Base-by-base conservation (phyloP, 2,888 invertebrate genomes). In the Philereme vetulata region DNA sequence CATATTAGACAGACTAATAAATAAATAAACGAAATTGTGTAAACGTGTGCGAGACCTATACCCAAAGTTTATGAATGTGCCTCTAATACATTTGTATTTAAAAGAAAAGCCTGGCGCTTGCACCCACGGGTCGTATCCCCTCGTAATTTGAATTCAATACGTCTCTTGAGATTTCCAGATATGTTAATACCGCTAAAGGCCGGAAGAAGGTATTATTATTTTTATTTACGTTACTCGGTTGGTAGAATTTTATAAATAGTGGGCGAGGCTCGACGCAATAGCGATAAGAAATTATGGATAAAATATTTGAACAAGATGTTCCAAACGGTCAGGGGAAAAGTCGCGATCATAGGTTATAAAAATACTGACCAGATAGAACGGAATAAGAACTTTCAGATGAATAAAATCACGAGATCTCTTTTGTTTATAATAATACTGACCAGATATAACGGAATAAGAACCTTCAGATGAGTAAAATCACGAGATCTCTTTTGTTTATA, bases 71-170 rank as follows among this genome's bases (percentile, higher is more conserved):
- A 54, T 38, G 38, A 38, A 40, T 32, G 43, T 44, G 47, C 10
- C 47, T 38, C 40, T 33, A 49, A n/a, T 53, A 51, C 33, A 54
- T 53, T 54, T 51, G 54, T 55, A 58, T 51, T 56, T 46, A 58
- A 58, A 53, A 57, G 54, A 59, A 32, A 63, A 59, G 59, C 65
- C 77, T 51, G 70, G 77, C 83, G 84, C 84, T 82, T 77, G 79
- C 82, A 71, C 83, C 85, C 83, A 86, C 86, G 78, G 82, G 79
- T 21, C 32, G 46, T 44, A 51, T 68, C 70, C 69, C 69, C 59
- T 69, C 69, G 76, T 70, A 49, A 86, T 89, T 89, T 85, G 80
- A 84, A 89, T 89, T 88, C 86, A 86, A 89, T 84, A 80, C 80
- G 68, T 65, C 72, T 65, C 70, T 65, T 67, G 60, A 76, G 81